These are phyloP conservation scores for Melangyna quadrimaculata DNA, from an alignment of 2,888 invertebrate species.

Conservation along the genomic window DNA sequence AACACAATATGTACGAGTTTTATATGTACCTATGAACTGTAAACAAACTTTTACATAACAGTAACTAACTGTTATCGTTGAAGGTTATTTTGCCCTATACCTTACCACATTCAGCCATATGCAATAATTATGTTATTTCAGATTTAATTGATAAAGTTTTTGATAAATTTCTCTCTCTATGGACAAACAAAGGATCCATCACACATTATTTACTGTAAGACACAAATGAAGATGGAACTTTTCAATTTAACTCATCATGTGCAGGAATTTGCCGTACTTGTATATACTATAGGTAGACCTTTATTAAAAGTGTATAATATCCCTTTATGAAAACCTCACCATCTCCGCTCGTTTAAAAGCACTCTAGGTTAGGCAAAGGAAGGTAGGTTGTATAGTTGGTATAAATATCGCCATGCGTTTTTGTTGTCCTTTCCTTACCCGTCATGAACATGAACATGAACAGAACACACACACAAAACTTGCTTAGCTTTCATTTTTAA, in stretches of 20 bases:
- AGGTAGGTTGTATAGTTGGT: neutral
- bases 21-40: neutral
- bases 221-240: conserved; percentile 56
- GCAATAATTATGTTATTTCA: conserved; percentile 29
- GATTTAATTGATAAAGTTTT: conserved; percentile 59
- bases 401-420: neutral
- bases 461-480: conserved; percentile 18
- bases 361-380: neutral
- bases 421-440: neutral
- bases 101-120: neutral
- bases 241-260: conserved; percentile 50
- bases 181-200: conserved; percentile 5
- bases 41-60: neutral
- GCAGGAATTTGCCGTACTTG: neutral
- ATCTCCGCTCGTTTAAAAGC: neutral
- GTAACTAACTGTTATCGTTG: neutral
- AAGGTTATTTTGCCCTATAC: neutral
- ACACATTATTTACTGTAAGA: neutral
- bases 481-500: conserved; percentile 46
- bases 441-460: neutral
- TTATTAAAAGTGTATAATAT: neutral
- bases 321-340: neutral
- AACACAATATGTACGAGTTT: too few relatives aligned
- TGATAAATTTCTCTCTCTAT: neutral
- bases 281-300: neutral